These are phyloP conservation scores for Gymnodraco acuticeps DNA, from an alignment of 2,797 vertebrate genomes.

Conservation along the genomic window DNA sequence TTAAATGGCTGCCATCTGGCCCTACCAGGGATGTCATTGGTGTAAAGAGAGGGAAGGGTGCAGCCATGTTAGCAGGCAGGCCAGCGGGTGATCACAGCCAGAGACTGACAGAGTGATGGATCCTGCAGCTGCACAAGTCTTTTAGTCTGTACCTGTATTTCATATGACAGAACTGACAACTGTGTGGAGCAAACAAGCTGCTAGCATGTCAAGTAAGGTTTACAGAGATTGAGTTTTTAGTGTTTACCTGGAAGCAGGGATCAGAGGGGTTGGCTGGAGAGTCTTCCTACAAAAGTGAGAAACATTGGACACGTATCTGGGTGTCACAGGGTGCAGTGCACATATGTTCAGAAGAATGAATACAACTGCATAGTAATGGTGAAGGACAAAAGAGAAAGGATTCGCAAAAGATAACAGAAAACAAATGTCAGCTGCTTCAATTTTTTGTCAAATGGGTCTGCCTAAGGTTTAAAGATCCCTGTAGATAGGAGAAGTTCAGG, in stretches of 20 bases:
- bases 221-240: conserved; percentile 27
- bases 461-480: conserved; percentile 40
- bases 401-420: conserved; percentile 24
- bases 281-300: conserved; percentile 10
- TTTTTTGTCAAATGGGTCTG: conserved; percentile 31
- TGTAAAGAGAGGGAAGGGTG: conserved; percentile 53
- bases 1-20: conserved; percentile 77
- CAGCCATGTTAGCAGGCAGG: conserved; percentile 40
- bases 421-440: conserved; percentile 24
- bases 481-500: conserved; percentile 39
- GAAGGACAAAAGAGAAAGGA: conserved; percentile 16
- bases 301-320: neutral
- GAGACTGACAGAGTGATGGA: conserved; percentile 34
- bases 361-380: conserved; percentile 1
- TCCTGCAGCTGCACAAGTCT: conserved; percentile 28
- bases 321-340: neutral
- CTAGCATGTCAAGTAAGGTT: conserved; percentile 48
- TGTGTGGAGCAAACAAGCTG: conserved; percentile 23
- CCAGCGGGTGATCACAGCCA: conserved; percentile 50
- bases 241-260: conserved; percentile 45
- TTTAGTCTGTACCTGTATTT: conserved; percentile 42
- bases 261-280: conserved; percentile 10
- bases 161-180: conserved; percentile 13
- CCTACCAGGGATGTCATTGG: conserved; percentile 63
- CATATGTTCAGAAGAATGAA: neutral